Percentiles rank a stretch among this genome's conserved stretches.
These are phyloP conservation scores for Lamellibrachia satsuma DNA, from an alignment of 2,888 invertebrate species.

Conservation along the genomic window DNA sequence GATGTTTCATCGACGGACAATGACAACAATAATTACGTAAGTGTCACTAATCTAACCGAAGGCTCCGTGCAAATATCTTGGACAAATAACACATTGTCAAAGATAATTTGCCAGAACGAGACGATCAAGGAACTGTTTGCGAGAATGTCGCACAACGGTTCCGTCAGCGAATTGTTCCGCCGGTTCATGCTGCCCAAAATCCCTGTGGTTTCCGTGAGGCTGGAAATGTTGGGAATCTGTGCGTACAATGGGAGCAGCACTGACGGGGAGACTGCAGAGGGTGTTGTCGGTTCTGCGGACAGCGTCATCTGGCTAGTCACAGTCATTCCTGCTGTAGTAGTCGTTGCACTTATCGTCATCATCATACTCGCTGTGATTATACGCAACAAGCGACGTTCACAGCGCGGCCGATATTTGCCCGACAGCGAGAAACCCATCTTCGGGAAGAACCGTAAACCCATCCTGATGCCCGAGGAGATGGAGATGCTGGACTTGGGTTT, in stretches of 20 bases:
- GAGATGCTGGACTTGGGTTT: slow-evolving; percentile 17
- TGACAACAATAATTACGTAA: slow-evolving; percentile 33
- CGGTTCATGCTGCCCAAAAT: slow-evolving; percentile 24
- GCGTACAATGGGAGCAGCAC: background rate
- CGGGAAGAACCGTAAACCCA: slow-evolving; percentile 14
- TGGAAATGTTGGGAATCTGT: background rate
- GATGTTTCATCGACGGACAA: background rate
- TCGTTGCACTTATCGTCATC: slow-evolving; percentile 41
- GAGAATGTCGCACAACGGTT: slow-evolving; percentile 9
- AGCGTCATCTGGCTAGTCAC: slow-evolving; percentile 41
- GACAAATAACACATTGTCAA: slow-evolving; percentile 44
- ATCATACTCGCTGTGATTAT: slow-evolving; percentile 37
- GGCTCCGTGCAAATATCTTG: slow-evolving; percentile 45
- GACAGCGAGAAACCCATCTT: slow-evolving; percentile 37
- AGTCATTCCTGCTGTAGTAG: slow-evolving; percentile 35
- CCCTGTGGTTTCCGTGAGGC: slow-evolving; percentile 18
- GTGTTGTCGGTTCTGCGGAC: slow-evolving; percentile 19
- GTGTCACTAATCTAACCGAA: slow-evolving; percentile 38
- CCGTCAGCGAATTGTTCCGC: background rate
- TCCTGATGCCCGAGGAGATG: background rate
- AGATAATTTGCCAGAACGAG: slow-evolving; percentile 37
- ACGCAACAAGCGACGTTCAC: slow-evolving; percentile 28
- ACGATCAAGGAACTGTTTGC: slow-evolving; percentile 32
- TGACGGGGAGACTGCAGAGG: background rate
- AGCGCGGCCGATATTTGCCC: slow-evolving; percentile 33